Conservation (phyloP, 1,140 invertebrate genomes). For the Periplaneta americana region DNA sequence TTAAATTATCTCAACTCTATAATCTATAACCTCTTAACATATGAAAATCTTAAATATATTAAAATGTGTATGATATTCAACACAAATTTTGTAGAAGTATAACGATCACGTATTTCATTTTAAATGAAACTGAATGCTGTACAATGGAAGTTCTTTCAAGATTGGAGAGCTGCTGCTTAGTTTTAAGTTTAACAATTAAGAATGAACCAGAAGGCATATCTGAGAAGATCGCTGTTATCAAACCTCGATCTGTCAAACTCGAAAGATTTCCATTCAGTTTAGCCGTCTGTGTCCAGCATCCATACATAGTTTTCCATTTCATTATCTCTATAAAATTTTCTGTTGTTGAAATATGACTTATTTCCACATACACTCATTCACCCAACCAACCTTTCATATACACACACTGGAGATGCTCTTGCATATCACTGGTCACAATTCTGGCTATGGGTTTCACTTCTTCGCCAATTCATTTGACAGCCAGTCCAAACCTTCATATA, state of each 20-base stretch:
- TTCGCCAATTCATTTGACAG: constrained; percentile 78
- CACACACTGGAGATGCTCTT: background rate
- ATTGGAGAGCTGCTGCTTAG: background rate
- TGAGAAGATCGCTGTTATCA: background rate
- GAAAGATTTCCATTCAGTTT: background rate
- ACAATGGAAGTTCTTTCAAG: background rate
- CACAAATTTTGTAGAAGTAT: background rate
- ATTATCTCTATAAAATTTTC: background rate
- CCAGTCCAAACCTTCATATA: constrained; percentile 99
- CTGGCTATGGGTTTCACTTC: constrained; percentile 23
- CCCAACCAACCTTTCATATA: background rate
- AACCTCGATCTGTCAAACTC: background rate
- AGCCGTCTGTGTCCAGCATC: background rate
- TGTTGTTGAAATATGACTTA: background rate
- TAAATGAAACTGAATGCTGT: background rate
- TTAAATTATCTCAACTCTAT: background rate
- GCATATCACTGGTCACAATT: background rate
- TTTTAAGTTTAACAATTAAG: background rate
- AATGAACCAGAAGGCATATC: background rate
- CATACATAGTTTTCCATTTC: background rate
- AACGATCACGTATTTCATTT: too few relatives aligned
- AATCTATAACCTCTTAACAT: background rate
- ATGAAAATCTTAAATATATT: background rate
- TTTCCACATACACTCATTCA: too few relatives aligned
- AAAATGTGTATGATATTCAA: background rate